Evolutionary conservation across 2,113 vertebrate genomes (phyloP).

Genomic region (Xenotilapia caudafasciata): DNA sequence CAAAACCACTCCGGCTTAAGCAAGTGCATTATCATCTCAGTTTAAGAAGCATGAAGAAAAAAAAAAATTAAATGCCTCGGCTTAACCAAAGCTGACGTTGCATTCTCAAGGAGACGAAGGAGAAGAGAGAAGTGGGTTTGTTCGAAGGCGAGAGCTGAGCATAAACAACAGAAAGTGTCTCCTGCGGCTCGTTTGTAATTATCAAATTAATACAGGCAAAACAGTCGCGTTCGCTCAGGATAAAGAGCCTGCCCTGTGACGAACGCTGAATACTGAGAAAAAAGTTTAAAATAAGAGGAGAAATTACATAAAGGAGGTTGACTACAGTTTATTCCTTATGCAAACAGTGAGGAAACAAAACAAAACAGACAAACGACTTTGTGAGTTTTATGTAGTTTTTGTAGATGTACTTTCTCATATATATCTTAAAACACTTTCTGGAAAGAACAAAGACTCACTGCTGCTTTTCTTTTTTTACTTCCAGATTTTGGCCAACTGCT

Average conservation of each 20-base stretch:
- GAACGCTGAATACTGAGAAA: not conserved
- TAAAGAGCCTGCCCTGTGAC: not conserved
- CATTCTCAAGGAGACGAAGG: not conserved
- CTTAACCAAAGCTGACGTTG: constrained; percentile 4
- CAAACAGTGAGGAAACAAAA: not conserved
- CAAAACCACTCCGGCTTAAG: not conserved
- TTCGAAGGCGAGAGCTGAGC: not conserved
- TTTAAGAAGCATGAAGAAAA: not conserved
- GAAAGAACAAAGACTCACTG: not conserved
- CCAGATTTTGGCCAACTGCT: not conserved
- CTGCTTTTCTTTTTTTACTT: not conserved
- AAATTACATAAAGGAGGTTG: not conserved
- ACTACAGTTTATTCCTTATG: not conserved
- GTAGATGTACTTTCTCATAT: not conserved
- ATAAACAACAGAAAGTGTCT: not conserved
- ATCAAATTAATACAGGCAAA: not conserved
- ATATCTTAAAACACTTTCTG: not conserved
- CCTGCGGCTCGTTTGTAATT: not conserved
- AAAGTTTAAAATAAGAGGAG: not conserved
- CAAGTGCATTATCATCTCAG: not conserved
- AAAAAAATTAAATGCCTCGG: not conserved
- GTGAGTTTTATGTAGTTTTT: not conserved
- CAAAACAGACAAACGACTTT: fast-evolving
- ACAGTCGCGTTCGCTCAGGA: not conserved
- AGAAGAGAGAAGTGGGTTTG: not conserved